Conservation (phyloP, 2,888 invertebrate genomes). For the Diogma glabrata region DNA sequence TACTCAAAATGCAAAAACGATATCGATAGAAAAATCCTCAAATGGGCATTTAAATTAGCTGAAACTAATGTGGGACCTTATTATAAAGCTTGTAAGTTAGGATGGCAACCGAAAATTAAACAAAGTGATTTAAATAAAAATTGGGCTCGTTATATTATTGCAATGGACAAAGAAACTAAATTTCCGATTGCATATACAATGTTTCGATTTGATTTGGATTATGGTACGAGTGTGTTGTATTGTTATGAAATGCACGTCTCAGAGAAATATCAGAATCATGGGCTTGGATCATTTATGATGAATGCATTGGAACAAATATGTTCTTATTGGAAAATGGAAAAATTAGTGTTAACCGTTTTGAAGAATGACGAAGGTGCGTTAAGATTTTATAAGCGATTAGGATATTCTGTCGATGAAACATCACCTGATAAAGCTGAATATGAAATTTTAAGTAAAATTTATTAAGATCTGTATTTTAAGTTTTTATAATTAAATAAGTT, state of each 20-base stretch:
- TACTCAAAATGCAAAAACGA: conserved; percentile 29
- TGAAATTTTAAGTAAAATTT: conserved; percentile 48
- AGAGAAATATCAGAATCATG: conserved; percentile 50
- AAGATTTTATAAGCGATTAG: conserved; percentile 53
- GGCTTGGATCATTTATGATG: conserved; percentile 71
- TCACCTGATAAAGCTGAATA: conserved; percentile 53
- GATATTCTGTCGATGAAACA: conserved; percentile 49
- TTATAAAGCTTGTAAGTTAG: conserved; percentile 36
- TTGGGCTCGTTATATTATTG: conserved; percentile 52
- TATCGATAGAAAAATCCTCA: conserved; percentile 29
- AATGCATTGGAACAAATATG: conserved; percentile 60
- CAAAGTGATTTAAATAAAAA: conserved; percentile 50
- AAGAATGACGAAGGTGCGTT: conserved; percentile 56
- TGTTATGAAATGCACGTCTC: conserved; percentile 77
- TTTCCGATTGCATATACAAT: conserved; percentile 56
- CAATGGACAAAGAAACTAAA: conserved; percentile 31
- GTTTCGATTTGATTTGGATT: conserved; percentile 64
- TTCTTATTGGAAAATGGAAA: conserved; percentile 54
- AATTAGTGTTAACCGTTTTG: conserved; percentile 65
- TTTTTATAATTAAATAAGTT: background rate
- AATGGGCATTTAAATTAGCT: conserved; percentile 36
- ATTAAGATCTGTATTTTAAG: background rate
- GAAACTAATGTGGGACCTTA: conserved; percentile 32
- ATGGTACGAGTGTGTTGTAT: conserved; percentile 54
- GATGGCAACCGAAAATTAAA: conserved; percentile 56